Evolutionary conservation across 2,797 vertebrate species (phyloP), one percentile per base, ranked within the genome.

Genomic region (Lutjanus argentimaculatus): DNA sequence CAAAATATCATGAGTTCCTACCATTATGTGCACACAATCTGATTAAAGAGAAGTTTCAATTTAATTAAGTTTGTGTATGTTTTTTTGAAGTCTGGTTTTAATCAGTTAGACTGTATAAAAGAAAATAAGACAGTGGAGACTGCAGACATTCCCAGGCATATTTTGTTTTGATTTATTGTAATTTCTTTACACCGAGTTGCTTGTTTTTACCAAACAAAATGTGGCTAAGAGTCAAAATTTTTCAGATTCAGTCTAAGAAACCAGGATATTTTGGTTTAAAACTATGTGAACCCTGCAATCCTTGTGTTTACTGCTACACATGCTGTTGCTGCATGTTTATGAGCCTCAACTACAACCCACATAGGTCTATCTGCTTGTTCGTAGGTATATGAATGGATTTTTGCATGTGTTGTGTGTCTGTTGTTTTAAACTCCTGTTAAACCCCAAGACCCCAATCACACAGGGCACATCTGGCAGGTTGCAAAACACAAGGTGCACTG

Each of bases 161-260:
- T 40, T 75, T 83, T 64, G 55, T 77, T 46, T 73, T 75, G 51
- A 85, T 73, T 72, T 77, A 68, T 36, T 43, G 17, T 51, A 62
- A 67, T 69, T 67, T 82, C 48, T 62, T 55, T 42, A 64, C 19
- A 42, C 8, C 55, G 15, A 72, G n/a, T n/a, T n/a, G 42, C 61
- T 57, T 63, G 64, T n/a, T 84, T 84, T 75, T 71, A 21, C 45
- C 49, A 56, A 71, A 79, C 8, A 40, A 30, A 76, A 63, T 57
- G 53, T 76, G 36, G n/a, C 68, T 7, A 1, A 75, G 22, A 82
- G 42, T 68, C 51, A 61, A 64, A 15, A 61, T 57, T 65, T 79
- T 67, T 66, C 13, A 68, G 73, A 11, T 52, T 65, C n/a, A 62
- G 11, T 5, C 46, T 22, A 9, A 57, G 8, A 67, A 68, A 62